Evolutionary conservation across 2,797 vertebrate genomes (phyloP).

Genomic region (Manis javanica): DNA sequence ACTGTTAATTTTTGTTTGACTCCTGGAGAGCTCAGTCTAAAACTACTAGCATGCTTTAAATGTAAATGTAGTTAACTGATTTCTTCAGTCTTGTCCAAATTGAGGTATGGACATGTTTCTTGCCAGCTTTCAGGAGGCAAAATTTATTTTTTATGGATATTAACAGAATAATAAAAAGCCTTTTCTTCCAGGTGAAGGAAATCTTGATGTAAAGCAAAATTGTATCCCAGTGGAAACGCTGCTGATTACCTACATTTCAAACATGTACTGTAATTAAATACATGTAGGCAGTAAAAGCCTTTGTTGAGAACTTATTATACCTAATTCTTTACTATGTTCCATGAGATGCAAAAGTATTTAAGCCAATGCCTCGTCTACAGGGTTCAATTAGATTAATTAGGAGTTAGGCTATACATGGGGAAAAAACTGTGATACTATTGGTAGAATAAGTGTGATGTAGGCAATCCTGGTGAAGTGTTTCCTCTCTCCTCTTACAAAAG

Average conservation of each 20-base stretch:
- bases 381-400: neutral
- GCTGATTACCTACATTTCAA: neutral
- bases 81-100: neutral
- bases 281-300: neutral
- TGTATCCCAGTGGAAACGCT: conserved; percentile 1
- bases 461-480: neutral
- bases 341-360: conserved; percentile 29
- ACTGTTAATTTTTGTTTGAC: conserved; percentile 34
- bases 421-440: neutral
- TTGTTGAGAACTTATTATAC: neutral
- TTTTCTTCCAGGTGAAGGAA: conserved; percentile 32
- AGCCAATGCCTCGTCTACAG: neutral
- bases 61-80: conserved; percentile 20
- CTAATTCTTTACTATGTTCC: neutral
- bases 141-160: conserved; percentile 28
- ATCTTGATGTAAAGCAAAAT: conserved; percentile 45
- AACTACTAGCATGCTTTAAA: neutral
- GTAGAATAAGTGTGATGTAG: neutral
- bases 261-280: conserved; percentile 10
- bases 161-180: neutral
- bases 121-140: conserved; percentile 32
- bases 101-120: neutral
- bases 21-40: neutral
- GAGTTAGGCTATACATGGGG: neutral
- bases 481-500: neutral